Evolutionary conservation across 2,113 vertebrate genomes (phyloP).

Genomic region (Sander lucioperca): DNA sequence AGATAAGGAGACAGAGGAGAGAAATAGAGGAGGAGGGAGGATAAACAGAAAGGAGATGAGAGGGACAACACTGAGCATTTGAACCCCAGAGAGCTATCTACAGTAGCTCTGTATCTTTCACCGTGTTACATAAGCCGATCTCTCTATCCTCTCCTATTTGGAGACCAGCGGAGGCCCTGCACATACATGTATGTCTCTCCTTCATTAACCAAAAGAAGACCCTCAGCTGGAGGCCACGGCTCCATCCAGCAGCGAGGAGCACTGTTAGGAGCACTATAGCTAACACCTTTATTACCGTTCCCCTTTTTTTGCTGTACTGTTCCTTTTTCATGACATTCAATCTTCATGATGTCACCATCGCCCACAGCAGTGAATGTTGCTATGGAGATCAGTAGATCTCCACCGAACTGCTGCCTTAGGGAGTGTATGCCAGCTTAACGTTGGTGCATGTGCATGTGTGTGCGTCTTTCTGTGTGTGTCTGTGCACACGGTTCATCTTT

Average conservation of each 20-base stretch:
- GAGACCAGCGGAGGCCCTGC: constrained; percentile 45
- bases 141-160: constrained; percentile 32
- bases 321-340: constrained; percentile 74
- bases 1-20: constrained; percentile 48
- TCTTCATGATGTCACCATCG: constrained; percentile 76
- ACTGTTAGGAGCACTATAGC: constrained; percentile 32
- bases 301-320: constrained; percentile 47
- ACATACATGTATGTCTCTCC: constrained; percentile 12
- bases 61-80: constrained; percentile 41
- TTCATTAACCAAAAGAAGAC: constrained; percentile 49
- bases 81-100: constrained; percentile 49
- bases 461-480: constrained; percentile 18
- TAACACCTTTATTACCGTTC: constrained; percentile 39
- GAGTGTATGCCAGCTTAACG: constrained; percentile 34
- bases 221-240: constrained; percentile 24
- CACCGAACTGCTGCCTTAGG: constrained; percentile 61
- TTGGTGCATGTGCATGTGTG: constrained; percentile 27
- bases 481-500: constrained; percentile 70
- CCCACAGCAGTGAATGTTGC: constrained; percentile 76
- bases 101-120: constrained; percentile 37
- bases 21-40: constrained; percentile 32
- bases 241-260: constrained; percentile 2
- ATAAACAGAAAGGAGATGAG: constrained; percentile 44
- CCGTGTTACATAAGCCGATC: constrained; percentile 58
- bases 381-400: constrained; percentile 81